These are phyloP conservation scores for Crenichthys baileyi DNA, from an alignment of 2,797 vertebrate species.

Conservation along the genomic window DNA sequence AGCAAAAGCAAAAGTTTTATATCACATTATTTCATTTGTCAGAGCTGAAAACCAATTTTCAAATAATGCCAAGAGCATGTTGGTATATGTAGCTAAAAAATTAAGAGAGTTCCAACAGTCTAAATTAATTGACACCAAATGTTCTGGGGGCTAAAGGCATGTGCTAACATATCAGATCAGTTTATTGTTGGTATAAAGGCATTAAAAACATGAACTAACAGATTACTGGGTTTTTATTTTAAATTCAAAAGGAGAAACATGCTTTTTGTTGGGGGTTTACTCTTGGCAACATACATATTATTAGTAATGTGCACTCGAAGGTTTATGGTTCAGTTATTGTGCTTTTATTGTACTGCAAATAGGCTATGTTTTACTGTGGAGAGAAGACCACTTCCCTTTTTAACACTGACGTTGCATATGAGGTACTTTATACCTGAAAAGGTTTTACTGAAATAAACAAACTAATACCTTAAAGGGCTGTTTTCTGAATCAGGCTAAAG, in stretches of 20 bases:
- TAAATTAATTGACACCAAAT: not conserved
- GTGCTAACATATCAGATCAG: not conserved
- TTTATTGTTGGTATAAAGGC: not conserved
- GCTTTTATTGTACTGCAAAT: not conserved
- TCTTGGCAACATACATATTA: not conserved
- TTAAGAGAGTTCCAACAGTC: not conserved
- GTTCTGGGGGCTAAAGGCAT: not conserved
- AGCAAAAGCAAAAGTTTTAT: not conserved
- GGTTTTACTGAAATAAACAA: not conserved
- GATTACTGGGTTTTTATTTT: not conserved
- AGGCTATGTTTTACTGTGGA: not conserved
- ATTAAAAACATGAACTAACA: not conserved
- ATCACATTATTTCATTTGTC: not conserved
- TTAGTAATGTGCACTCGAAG: not conserved
- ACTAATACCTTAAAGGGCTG: not conserved
- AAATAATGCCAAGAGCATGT: not conserved
- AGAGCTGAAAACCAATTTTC: not conserved
- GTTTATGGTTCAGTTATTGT: not conserved
- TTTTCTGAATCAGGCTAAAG: not conserved
- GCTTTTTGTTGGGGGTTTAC: not conserved
- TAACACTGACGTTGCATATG: not conserved
- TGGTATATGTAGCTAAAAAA: not conserved
- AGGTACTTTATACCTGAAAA: not conserved
- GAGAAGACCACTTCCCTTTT: not conserved
- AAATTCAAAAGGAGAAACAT: not conserved